Conservation (phyloP, 2,888 invertebrate species). For the Cordilura impudica region DNA sequence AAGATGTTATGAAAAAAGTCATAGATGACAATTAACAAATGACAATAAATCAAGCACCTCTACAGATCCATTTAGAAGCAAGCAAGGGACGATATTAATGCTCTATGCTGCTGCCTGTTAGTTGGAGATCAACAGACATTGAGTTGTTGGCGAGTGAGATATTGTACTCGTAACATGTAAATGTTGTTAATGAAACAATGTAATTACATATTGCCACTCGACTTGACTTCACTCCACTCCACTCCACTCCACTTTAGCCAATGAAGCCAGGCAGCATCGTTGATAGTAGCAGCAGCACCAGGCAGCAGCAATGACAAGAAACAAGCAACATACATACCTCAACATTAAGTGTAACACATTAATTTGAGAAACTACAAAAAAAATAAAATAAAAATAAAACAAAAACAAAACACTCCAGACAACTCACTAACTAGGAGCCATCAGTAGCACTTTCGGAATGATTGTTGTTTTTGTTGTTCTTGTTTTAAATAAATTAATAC, state of each 20-base stretch:
- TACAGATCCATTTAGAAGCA: constrained; percentile 21
- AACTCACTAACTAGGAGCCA: constrained; percentile 18
- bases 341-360: constrained; percentile 63
- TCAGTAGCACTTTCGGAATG: constrained; percentile 12
- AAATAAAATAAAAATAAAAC: background rate
- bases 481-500: constrained; percentile 57
- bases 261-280: constrained; percentile 51
- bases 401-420: background rate
- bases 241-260: constrained; percentile 70
- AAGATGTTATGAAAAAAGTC: constrained; percentile 49
- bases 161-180: constrained; percentile 72
- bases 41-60: constrained; percentile 71
- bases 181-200: constrained; percentile 76
- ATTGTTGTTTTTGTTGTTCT: background rate
- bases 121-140: background rate
- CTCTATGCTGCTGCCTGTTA: background rate
- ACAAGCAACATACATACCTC: constrained; percentile 59
- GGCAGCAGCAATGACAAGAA: constrained; percentile 47
- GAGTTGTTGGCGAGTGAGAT: constrained; percentile 67
- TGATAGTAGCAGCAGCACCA: background rate
- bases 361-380: constrained; percentile 42
- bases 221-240: constrained; percentile 65
- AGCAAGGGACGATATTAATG: background rate
- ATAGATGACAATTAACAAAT: constrained; percentile 66
- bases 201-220: constrained; percentile 71